These are phyloP conservation scores for Muntiacus reevesi DNA, from an alignment of 2,113 vertebrate genomes.

Conservation along the genomic window DNA sequence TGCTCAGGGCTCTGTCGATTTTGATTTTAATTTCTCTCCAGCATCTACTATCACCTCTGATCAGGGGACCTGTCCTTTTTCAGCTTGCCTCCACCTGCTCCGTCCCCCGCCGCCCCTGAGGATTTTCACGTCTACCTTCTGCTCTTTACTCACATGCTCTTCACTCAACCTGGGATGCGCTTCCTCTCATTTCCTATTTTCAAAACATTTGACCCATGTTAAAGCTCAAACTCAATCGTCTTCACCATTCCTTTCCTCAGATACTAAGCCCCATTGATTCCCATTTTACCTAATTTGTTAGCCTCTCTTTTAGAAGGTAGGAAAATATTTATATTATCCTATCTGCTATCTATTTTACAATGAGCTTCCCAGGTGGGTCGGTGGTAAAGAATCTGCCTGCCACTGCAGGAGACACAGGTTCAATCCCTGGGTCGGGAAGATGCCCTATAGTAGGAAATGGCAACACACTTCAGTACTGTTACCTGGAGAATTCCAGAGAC, in stretches of 20 bases:
- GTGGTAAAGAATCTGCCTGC: background rate
- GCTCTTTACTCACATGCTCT: background rate
- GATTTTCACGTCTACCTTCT: background rate
- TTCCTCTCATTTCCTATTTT: background rate
- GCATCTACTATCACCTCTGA: background rate
- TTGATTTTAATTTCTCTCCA: background rate
- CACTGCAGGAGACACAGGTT: background rate
- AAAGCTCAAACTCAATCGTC: background rate
- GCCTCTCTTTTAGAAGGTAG: background rate
- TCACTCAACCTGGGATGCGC: background rate
- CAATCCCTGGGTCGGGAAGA: background rate
- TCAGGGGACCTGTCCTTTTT: too few relatives aligned
- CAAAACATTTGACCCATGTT: background rate
- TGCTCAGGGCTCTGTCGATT: background rate
- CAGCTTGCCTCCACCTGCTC: background rate
- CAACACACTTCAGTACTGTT: background rate
- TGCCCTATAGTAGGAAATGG: background rate
- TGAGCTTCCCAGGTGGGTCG: background rate
- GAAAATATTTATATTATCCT: background rate
- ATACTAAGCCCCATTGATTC: background rate
- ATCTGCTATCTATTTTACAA: background rate
- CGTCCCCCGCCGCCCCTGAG: rapidly evolving
- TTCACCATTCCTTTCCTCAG: background rate
- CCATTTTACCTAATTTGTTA: background rate
- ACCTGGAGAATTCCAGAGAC: background rate